Conservation (phyloP, 2,888 invertebrate species). For the Nomada goodeniana region DNA sequence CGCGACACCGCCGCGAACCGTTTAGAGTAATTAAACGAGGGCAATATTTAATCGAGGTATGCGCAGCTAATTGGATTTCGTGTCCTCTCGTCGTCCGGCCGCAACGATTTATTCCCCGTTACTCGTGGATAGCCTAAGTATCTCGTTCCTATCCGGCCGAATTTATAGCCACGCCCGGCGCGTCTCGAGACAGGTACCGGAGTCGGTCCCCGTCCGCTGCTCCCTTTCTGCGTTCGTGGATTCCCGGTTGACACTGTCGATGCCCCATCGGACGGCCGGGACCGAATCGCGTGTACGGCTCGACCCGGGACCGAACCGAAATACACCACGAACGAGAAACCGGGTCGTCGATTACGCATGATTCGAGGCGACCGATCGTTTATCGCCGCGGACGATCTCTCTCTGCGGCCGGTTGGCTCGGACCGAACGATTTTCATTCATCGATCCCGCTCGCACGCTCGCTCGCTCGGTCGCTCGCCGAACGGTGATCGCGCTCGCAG, state of each 20-base stretch:
- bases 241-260: slow-evolving; percentile 7
- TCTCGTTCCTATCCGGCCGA: slow-evolving; percentile 53
- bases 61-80: slow-evolving; percentile 56
- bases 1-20: slow-evolving; percentile 25
- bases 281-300: background rate
- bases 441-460: background rate
- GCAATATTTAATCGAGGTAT: slow-evolving; percentile 51
- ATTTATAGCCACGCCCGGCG: slow-evolving; percentile 62
- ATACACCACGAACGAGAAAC: background rate
- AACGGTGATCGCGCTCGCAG: background rate
- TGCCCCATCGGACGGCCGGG: background rate
- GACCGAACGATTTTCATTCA: slow-evolving; percentile 34
- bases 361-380: background rate
- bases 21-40: slow-evolving; percentile 46
- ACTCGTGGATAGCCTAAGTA: slow-evolving; percentile 53
- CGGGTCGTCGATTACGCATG: background rate
- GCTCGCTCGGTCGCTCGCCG: background rate
- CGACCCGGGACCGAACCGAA: background rate
- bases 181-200: slow-evolving; percentile 57
- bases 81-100: slow-evolving; percentile 36
- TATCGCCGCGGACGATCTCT: slow-evolving; percentile 6
- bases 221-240: slow-evolving; percentile 17
- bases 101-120: slow-evolving; percentile 50
- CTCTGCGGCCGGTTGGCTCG: too few species aligned
- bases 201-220: background rate